Percentiles rank a stretch among this genome's conserved stretches.
phyloP scores from a whole-genome alignment of 2,113 vertebrate genomes.

The Cavia porcellus region DNA sequence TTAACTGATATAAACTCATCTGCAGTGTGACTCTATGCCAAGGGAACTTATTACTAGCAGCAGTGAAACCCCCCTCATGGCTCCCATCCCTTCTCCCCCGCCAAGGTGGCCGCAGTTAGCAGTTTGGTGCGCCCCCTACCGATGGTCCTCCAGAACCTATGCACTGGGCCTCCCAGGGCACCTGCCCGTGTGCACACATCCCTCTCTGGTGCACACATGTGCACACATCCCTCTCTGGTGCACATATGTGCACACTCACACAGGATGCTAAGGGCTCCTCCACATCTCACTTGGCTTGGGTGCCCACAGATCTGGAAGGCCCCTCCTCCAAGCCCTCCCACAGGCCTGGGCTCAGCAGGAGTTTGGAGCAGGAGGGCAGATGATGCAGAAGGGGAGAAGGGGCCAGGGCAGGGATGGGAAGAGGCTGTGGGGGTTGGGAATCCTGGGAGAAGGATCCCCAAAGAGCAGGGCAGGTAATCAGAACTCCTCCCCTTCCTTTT shows the following conservation, averaged over 20 bases:
- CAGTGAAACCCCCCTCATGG: background rate
- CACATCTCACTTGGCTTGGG: background rate
- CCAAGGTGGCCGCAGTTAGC: background rate
- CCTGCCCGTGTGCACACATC: too few relatives aligned
- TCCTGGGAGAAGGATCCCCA: background rate
- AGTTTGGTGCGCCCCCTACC: background rate
- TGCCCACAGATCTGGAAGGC: background rate
- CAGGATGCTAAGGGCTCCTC: background rate
- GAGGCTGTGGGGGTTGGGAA: background rate
- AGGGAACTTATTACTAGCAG: background rate
- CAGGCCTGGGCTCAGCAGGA: background rate
- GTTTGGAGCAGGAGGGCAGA: background rate
- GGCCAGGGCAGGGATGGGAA: too few relatives aligned
- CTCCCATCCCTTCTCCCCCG: background rate
- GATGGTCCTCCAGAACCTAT: background rate
- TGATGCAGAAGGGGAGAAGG: background rate
- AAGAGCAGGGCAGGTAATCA: background rate
- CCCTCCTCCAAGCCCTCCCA: background rate
- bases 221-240: background rate
- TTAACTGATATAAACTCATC: background rate
- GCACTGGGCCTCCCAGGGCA: too few relatives aligned
- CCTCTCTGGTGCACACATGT: fast-evolving
- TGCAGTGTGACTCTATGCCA: background rate
- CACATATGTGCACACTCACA: background rate
- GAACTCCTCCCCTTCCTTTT: background rate